A percentile compares a stretch with the other conserved stretches of the same genome.
phyloP scores from a whole-genome alignment of 2,797 vertebrate species.

The Ispidina lecontei region DNA sequence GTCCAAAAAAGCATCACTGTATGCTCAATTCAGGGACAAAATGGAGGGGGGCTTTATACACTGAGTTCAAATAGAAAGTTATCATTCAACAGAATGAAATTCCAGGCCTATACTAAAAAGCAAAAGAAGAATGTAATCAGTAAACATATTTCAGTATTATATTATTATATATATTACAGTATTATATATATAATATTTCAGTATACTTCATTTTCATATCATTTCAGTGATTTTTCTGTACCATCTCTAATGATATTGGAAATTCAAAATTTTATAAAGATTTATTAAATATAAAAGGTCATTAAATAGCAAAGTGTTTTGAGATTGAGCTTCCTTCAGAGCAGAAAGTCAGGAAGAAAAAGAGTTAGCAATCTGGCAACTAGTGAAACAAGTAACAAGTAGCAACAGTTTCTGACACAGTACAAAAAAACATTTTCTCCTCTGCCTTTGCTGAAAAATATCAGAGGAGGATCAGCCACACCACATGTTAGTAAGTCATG shows the following conservation, averaged over 20 bases:
- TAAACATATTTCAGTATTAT: not conserved
- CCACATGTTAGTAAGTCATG: not conserved
- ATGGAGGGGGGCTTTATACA: not conserved
- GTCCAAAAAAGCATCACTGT: not conserved
- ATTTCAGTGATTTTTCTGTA: not conserved
- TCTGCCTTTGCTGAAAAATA: slow-evolving; percentile 13
- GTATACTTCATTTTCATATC: too few relatives aligned
- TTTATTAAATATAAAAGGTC: not conserved
- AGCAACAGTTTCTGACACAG: not conserved
- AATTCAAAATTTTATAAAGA: not conserved
- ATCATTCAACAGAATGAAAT: not conserved
- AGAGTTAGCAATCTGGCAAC: not conserved
- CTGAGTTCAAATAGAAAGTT: not conserved
- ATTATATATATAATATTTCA: too few relatives aligned
- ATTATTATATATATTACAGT: too few relatives aligned
- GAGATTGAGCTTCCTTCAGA: not conserved
- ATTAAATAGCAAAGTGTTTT: not conserved
- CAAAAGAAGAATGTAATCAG: not conserved
- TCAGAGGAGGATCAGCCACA: not conserved
- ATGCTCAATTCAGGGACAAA: not conserved
- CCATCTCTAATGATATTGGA: not conserved
- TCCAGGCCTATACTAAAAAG: not conserved
- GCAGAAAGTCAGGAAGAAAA: not conserved
- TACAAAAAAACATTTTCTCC: not conserved
- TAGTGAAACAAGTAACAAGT: not conserved